phyloP scores from a whole-genome alignment of 2,797 vertebrate genomes.

The Sarcoramphus papa region DNA sequence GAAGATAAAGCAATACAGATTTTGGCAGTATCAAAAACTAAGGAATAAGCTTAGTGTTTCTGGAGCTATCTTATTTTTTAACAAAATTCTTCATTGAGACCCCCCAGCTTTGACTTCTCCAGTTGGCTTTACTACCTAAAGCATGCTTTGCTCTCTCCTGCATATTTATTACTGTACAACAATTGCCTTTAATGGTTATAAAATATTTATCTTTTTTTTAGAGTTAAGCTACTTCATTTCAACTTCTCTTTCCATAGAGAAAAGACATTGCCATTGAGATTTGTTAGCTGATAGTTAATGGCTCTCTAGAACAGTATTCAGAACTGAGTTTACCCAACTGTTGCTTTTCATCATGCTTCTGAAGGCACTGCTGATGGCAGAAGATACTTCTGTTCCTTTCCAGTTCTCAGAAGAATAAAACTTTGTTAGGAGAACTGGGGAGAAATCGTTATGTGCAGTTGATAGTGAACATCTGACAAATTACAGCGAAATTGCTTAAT shows the following conservation, averaged over 20 bases:
- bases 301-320: not conserved
- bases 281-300: not conserved
- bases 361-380: not conserved
- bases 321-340: not conserved
- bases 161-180: not conserved
- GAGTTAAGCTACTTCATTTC: not conserved
- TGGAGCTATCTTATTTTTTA: not conserved
- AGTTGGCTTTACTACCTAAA: not conserved
- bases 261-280: not conserved
- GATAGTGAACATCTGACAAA: not conserved
- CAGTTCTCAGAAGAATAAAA: not conserved
- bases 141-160: not conserved
- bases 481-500: not conserved
- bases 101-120: not conserved
- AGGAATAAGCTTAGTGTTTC: not conserved
- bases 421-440: not conserved
- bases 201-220: not conserved
- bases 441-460: not conserved
- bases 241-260: not conserved
- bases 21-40: not conserved
- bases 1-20: not conserved
- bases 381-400: not conserved
- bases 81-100: not conserved
- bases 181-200: not conserved
- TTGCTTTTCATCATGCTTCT: not conserved